Conservation (phyloP, 2,797 vertebrate species). For the Tadarida brasiliensis region DNA sequence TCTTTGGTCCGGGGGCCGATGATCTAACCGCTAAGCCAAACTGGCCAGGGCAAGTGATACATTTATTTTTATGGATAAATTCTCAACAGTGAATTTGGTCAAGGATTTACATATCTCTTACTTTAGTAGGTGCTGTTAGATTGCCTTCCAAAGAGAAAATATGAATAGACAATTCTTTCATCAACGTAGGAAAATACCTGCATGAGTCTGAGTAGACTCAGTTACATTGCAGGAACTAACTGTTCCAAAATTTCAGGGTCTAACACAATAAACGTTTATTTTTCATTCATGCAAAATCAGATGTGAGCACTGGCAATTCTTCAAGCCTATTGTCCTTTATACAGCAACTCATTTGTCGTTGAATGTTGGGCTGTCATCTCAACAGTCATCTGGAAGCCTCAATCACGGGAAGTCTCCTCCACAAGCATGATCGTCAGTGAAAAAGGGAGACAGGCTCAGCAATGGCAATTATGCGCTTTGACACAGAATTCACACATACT, state of each 20-base stretch:
- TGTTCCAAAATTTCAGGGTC: not conserved
- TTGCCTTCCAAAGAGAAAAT: not conserved
- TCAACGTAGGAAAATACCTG: not conserved
- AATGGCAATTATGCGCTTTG: not conserved
- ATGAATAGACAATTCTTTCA: not conserved
- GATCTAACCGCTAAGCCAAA: too few species aligned
- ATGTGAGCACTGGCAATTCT: not conserved
- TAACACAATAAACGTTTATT: not conserved
- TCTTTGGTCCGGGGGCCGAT: too few species aligned
- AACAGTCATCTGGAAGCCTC: not conserved
- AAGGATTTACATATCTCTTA: not conserved
- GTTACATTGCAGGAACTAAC: not conserved
- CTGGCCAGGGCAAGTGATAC: not conserved
- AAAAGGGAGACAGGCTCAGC: not conserved
- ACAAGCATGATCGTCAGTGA: not conserved
- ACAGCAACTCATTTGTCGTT: not conserved
- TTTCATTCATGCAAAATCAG: not conserved
- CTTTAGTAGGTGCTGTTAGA: slow-evolving; percentile 38
- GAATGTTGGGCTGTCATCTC: not conserved
- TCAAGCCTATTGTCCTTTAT: not conserved
- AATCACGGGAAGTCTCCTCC: not conserved
- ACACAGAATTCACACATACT: not conserved
- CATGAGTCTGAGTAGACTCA: not conserved
- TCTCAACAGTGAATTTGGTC: not conserved
- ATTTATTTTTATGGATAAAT: slow-evolving; percentile 47